phyloP scores from a whole-genome alignment of 2,797 vertebrate genomes.

The Cryptoblepharus egeriae region DNA sequence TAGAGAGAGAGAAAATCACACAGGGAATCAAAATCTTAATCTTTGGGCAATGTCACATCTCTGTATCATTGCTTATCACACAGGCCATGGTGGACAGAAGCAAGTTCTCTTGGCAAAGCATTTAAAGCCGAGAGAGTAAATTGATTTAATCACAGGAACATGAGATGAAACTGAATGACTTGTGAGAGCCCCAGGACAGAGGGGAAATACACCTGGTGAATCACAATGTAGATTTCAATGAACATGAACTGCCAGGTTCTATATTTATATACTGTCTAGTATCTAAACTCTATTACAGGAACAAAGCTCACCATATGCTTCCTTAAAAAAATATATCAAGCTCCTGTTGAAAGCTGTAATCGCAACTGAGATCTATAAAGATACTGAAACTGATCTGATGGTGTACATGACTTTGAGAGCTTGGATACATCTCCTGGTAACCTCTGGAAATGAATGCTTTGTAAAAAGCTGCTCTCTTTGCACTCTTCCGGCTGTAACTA shows the following conservation, averaged over 20 bases:
- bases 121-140: constrained; percentile 30
- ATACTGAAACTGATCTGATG: neutral
- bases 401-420: constrained; percentile 2
- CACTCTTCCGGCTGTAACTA: neutral
- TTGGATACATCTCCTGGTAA: neutral
- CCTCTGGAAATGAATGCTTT: neutral
- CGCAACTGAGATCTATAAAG: constrained; percentile 18
- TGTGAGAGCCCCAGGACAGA: constrained; percentile 2
- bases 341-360: neutral
- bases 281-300: constrained; percentile 18
- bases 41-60: neutral
- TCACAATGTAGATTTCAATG: neutral
- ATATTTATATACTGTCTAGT: constrained; percentile 9
- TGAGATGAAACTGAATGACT: constrained; percentile 24
- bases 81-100: constrained; percentile 13
- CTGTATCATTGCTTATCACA: constrained; percentile 13
- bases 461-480: neutral
- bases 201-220: constrained; percentile 15
- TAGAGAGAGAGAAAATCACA: neutral
- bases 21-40: constrained; percentile 1
- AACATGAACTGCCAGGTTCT: neutral
- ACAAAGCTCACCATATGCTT: constrained; percentile 6
- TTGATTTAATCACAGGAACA: constrained; percentile 33
- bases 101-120: constrained; percentile 16
- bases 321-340: constrained; percentile 2